phyloP scores from a whole-genome alignment of 2,113 vertebrate species.

The Esox niger region DNA sequence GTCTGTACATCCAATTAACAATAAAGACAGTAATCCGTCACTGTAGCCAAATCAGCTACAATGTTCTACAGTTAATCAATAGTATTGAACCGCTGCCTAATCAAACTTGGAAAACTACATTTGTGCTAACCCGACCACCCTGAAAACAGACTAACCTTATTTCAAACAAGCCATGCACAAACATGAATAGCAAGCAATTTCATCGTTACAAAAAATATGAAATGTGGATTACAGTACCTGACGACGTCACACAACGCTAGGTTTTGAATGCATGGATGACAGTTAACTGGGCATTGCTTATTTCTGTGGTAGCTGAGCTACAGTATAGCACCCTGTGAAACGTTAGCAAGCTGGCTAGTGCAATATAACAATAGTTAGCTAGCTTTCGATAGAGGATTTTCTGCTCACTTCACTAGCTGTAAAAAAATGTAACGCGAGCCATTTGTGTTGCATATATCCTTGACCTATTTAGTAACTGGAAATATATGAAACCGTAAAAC shows the following conservation, averaged over 20 bases:
- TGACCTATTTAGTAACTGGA: too few relatives aligned
- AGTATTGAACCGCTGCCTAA: neutral
- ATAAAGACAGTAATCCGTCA: neutral
- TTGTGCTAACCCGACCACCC: neutral
- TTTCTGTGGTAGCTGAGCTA: neutral
- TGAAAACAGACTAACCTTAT: neutral
- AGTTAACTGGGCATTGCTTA: neutral
- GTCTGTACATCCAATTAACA: neutral
- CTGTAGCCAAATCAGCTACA: neutral
- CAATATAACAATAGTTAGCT: too few relatives aligned
- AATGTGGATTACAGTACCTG: slow-evolving; percentile 1
- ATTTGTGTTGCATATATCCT: too few relatives aligned
- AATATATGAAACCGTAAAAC: too few relatives aligned
- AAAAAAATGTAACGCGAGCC: too few relatives aligned
- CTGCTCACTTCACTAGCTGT: too few relatives aligned
- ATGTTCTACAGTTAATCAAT: neutral
- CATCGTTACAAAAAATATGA: neutral
- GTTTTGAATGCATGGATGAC: neutral
- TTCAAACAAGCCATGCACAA: neutral
- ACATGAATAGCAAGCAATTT: neutral
- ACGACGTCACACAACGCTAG: neutral
- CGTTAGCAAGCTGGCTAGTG: too few relatives aligned
- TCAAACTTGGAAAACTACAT: neutral
- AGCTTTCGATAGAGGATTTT: too few relatives aligned
- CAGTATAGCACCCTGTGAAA: neutral